These are phyloP conservation scores for Sycophila sp. DNA, from an alignment of 1,140 invertebrate species.

Conservation along the genomic window DNA sequence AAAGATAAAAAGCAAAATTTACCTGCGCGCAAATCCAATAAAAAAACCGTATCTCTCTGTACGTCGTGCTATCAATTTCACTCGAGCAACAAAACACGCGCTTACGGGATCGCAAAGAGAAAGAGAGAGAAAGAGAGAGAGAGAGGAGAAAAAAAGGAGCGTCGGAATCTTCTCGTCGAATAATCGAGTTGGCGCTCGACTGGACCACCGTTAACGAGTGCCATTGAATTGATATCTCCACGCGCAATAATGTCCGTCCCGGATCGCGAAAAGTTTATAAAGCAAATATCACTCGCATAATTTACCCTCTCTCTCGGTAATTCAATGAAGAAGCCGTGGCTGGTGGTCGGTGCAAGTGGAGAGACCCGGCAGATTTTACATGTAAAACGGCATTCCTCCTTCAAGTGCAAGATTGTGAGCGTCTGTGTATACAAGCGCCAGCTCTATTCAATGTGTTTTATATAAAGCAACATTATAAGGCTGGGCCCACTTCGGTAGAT, in stretches of 20 bases:
- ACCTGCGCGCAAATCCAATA: too few species aligned
- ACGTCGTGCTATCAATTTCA: too few species aligned
- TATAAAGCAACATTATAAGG: conserved; percentile 56
- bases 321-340: conserved; percentile 43
- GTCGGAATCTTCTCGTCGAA: neutral
- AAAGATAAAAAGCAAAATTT: too few species aligned
- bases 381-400: conserved; percentile 54
- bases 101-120: neutral
- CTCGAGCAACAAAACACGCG: neutral
- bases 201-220: conserved; percentile 5
- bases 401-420: neutral
- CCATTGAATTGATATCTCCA: conserved; percentile 21
- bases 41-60: too few species aligned
- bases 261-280: conserved; percentile 24
- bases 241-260: neutral
- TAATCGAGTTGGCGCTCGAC: neutral
- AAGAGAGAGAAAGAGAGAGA: neutral
- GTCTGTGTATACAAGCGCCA: too few species aligned
- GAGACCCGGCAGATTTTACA: conserved; percentile 45
- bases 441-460: conserved; percentile 56
- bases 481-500: conserved; percentile 55
- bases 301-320: conserved; percentile 35
- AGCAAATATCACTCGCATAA: conserved; percentile 16
- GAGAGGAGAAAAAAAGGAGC: neutral
- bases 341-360: conserved; percentile 35